These are phyloP conservation scores for Orthosia gothica DNA, from an alignment of 2,888 invertebrate species.

Conservation along the genomic window DNA sequence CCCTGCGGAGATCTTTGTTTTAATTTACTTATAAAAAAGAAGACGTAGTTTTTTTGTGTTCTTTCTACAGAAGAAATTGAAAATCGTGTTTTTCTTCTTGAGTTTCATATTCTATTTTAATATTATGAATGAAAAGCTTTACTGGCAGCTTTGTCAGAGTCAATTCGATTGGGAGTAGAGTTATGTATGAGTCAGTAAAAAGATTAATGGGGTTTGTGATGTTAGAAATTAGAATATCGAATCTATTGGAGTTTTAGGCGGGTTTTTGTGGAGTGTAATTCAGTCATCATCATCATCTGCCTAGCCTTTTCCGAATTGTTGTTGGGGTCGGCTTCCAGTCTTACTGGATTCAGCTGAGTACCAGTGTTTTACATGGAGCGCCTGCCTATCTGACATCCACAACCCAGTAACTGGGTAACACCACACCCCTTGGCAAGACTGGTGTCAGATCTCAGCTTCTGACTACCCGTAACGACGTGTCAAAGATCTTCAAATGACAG, in stretches of 20 bases:
- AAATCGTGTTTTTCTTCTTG: constrained; percentile 41
- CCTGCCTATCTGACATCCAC: no score
- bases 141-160: constrained; percentile 10
- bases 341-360: no score
- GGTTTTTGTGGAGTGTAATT: no score
- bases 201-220: constrained; percentile 18
- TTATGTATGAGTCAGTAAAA: background rate
- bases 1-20: constrained; percentile 38
- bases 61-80: constrained; percentile 29
- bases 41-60: constrained; percentile 4
- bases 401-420: no score
- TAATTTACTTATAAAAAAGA: constrained; percentile 45
- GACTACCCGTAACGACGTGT: no score
- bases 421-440: no score
- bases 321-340: no score
- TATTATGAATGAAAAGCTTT: constrained; percentile 21
- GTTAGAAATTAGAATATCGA: background rate
- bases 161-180: constrained; percentile 28
- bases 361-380: no score
- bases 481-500: no score
- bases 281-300: no score
- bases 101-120: constrained; percentile 20
- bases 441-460: no score
- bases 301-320: no score
- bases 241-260: background rate